Evolutionary conservation across 2,888 invertebrate genomes (phyloP).

Genomic region (Hypomecis atomaria): DNA sequence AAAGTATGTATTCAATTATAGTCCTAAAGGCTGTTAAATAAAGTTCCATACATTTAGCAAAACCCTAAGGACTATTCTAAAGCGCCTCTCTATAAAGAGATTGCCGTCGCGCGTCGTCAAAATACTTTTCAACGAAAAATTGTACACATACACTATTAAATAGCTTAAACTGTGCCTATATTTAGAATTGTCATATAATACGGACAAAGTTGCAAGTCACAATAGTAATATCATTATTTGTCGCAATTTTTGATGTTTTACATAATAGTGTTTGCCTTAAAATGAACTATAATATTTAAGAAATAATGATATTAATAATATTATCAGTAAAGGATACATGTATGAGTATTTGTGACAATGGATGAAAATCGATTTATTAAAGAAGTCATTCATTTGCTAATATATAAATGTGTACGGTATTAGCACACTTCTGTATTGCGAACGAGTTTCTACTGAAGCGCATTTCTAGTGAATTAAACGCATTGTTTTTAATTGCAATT

Average conservation of each 20-base stretch:
- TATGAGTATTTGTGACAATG: neutral
- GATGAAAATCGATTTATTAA: neutral
- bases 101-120: too few relatives aligned
- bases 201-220: neutral
- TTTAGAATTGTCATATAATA: too few relatives aligned
- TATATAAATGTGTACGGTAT: neutral
- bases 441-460: neutral
- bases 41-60: too few relatives aligned
- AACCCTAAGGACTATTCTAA: too few relatives aligned
- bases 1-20: too few relatives aligned
- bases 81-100: too few relatives aligned
- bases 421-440: neutral
- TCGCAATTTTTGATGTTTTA: neutral
- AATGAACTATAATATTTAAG: neutral
- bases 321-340: neutral
- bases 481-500: too few relatives aligned
- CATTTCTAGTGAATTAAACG: neutral
- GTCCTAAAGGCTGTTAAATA: too few relatives aligned
- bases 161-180: too few relatives aligned
- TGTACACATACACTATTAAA: too few relatives aligned
- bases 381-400: too few relatives aligned
- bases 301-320: neutral
- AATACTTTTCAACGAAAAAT: too few relatives aligned
- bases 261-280: constrained; percentile 9
- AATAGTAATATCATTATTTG: neutral